Evolutionary conservation across 1,140 invertebrate species (phyloP).

Genomic region (Tetramorium alpestre): DNA sequence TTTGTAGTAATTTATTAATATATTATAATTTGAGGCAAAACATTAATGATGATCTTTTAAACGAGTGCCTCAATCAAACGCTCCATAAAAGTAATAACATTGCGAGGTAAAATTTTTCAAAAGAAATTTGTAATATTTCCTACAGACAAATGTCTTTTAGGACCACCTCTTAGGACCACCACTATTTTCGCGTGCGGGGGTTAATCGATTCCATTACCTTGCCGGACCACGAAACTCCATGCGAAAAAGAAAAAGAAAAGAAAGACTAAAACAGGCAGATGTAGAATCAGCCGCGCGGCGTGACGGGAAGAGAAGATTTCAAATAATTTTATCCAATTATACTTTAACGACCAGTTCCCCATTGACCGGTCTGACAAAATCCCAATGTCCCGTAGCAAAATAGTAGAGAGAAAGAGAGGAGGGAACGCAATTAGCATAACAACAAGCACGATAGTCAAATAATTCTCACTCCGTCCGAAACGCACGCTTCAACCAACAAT

Average conservation of each 20-base stretch:
- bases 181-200: background rate
- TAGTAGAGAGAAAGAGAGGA: conserved; percentile 18
- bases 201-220: conserved; percentile 35
- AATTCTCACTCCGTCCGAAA: conserved; percentile 30
- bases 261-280: background rate
- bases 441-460: conserved; percentile 37
- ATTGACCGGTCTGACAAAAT: conserved; percentile 47
- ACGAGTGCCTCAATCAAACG: background rate
- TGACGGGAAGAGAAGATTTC: background rate
- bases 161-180: conserved; percentile 4
- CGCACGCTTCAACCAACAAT: conserved; percentile 56
- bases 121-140: background rate
- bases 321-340: conserved; percentile 61
- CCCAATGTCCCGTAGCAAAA: conserved; percentile 31
- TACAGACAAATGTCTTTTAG: background rate
- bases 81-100: background rate
- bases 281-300: background rate
- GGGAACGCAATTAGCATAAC: conserved; percentile 49
- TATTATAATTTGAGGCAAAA: background rate
- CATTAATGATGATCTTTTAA: background rate
- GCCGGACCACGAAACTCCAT: background rate
- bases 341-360: conserved; percentile 40
- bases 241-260: background rate
- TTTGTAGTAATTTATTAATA: background rate
- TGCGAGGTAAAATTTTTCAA: background rate